Evolutionary conservation across 2,888 invertebrate species (phyloP).

Genomic region (Lydus trimaculatus): DNA sequence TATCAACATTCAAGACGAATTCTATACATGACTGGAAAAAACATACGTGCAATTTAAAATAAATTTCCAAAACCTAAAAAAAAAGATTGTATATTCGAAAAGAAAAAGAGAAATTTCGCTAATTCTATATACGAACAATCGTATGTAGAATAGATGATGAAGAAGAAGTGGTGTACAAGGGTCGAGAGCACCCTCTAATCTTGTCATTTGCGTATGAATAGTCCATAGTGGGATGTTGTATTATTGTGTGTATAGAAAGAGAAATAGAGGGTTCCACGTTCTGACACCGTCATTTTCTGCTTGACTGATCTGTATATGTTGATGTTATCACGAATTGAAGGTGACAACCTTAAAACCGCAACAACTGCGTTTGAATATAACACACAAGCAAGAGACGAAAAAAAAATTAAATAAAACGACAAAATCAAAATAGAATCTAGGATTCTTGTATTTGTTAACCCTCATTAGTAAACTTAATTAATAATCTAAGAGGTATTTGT

Average conservation of each 20-base stretch:
- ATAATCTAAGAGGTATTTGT: background rate
- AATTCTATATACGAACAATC: background rate
- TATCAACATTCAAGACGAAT: slow-evolving; percentile 11
- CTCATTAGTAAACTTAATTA: background rate
- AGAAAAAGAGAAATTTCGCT: background rate
- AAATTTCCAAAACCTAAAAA: background rate
- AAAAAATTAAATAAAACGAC: background rate
- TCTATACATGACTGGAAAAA: slow-evolving; percentile 7
- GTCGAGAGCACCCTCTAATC: slow-evolving; percentile 48
- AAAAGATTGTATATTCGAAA: background rate
- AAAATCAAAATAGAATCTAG: background rate
- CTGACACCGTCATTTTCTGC: slow-evolving; percentile 62
- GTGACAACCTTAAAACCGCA: slow-evolving; percentile 45
- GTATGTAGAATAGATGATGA: background rate
- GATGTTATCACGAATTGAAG: slow-evolving; percentile 46
- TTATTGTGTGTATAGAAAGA: background rate
- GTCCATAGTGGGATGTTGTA: slow-evolving; percentile 42
- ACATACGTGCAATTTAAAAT: slow-evolving; percentile 1
- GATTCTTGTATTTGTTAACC: background rate
- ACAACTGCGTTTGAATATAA: background rate
- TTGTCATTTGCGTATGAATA: slow-evolving; percentile 60
- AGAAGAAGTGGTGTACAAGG: slow-evolving; percentile 5
- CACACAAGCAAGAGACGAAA: background rate
- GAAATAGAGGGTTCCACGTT: slow-evolving; percentile 49
- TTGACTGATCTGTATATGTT: slow-evolving; percentile 56